These are phyloP conservation scores for Bos indicus DNA, from an alignment of 2,113 vertebrate species.

Conservation along the genomic window DNA sequence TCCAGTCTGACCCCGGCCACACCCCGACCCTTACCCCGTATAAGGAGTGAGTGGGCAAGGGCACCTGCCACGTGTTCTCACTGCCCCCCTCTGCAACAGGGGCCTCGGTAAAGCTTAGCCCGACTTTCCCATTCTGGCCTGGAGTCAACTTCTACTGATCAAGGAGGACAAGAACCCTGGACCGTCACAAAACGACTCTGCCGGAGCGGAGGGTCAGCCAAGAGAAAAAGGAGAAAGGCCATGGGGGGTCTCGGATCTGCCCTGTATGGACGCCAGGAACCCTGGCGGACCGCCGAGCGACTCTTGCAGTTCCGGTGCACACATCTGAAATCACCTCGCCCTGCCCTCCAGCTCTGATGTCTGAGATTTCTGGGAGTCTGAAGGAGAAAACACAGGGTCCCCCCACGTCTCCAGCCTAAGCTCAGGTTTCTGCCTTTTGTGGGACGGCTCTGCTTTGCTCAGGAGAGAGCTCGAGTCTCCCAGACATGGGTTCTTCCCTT, in stretches of 20 bases:
- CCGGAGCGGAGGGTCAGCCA: fast-evolving
- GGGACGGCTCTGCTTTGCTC: background rate
- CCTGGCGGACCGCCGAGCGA: background rate
- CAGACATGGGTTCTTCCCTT: background rate
- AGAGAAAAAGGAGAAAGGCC: background rate
- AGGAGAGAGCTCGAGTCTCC: background rate
- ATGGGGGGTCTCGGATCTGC: fast-evolving
- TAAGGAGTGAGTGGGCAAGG: background rate
- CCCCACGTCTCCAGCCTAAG: background rate
- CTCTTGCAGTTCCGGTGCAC: background rate
- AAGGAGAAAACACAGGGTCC: background rate
- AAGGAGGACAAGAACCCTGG: background rate
- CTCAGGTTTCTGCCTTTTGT: background rate
- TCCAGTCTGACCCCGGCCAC: background rate
- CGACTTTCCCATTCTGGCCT: background rate
- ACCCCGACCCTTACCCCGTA: background rate
- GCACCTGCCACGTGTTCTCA: fast-evolving
- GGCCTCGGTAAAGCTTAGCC: background rate
- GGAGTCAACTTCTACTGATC: background rate
- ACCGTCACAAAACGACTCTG: background rate
- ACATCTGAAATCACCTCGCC: background rate
- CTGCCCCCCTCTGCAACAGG: background rate
- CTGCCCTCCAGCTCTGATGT: background rate
- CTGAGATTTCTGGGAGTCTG: background rate
- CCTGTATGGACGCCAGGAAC: background rate